phyloP scores from a whole-genome alignment of 2,113 vertebrate genomes.

The Panthera tigris region DNA sequence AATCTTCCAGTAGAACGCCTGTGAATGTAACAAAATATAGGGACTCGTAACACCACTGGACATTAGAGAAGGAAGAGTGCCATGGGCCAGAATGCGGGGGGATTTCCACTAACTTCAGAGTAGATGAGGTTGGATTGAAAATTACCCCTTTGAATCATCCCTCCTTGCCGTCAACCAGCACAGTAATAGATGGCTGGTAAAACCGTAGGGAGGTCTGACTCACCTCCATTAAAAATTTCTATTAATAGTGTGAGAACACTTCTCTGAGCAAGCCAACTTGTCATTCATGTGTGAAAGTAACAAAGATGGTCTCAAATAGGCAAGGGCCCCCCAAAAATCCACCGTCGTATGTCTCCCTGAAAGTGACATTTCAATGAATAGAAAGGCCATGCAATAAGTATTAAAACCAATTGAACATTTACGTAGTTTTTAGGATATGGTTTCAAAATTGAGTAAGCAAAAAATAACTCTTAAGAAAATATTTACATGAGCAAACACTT shows the following conservation, averaged over 20 bases:
- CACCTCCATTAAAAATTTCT: neutral
- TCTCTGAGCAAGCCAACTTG: neutral
- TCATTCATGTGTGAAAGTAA: neutral
- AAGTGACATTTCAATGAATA: neutral
- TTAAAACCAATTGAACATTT: neutral
- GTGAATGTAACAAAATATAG: neutral
- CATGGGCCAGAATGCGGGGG: neutral
- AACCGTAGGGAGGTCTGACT: neutral
- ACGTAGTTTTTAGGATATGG: neutral
- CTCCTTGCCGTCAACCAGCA: neutral
- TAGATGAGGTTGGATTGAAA: neutral
- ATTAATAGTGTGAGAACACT: neutral
- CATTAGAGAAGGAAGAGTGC: neutral
- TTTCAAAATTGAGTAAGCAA: slow-evolving; percentile 1
- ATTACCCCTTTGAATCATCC: neutral
- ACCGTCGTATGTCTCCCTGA: neutral
- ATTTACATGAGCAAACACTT: neutral
- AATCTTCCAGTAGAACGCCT: neutral
- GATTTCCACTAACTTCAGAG: neutral
- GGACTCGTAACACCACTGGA: neutral
- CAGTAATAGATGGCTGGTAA: neutral
- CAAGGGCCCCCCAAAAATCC: neutral
- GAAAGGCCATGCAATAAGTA: neutral
- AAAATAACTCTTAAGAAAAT: neutral
- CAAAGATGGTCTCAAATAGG: neutral